Evolutionary conservation across 2,113 vertebrate species (phyloP).

Genomic region (Gambusia holbrooki): DNA sequence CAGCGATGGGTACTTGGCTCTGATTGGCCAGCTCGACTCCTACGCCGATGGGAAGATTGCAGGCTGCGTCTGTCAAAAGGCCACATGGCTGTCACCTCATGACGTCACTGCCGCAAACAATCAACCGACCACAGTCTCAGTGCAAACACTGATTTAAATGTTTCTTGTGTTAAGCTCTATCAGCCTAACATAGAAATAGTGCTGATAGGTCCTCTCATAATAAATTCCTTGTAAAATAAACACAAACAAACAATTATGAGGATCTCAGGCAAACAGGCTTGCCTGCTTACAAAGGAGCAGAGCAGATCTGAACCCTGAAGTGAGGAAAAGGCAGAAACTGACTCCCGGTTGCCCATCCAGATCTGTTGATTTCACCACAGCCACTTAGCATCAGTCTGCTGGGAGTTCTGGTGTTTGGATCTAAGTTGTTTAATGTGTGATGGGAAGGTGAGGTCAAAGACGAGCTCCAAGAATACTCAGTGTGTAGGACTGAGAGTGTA

Average conservation of each 20-base stretch:
- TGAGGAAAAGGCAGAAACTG: conserved; percentile 10
- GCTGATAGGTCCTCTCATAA: background rate
- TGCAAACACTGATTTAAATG: conserved; percentile 13
- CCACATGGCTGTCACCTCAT: conserved; percentile 59
- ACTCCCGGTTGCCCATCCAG: conserved; percentile 7
- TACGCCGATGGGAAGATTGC: conserved; percentile 75
- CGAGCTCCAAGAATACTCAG: conserved; percentile 29
- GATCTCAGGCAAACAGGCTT: background rate
- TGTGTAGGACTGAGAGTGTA: conserved; percentile 31
- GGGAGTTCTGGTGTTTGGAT: conserved; percentile 57
- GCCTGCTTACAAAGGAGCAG: conserved; percentile 3
- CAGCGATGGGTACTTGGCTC: conserved; percentile 51
- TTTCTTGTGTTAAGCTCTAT: background rate
- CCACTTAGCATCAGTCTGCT: conserved; percentile 49
- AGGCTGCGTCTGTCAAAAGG: conserved; percentile 75
- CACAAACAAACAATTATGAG: conserved; percentile 12
- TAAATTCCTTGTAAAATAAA: conserved; percentile 4
- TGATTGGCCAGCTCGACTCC: conserved; percentile 73
- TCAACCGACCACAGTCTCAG: conserved; percentile 26
- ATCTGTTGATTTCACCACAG: conserved; percentile 38
- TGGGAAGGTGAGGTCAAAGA: conserved; percentile 75
- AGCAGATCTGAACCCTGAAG: conserved; percentile 7
- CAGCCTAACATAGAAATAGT: background rate
- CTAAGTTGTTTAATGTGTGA: conserved; percentile 38
- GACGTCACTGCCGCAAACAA: conserved; percentile 57